phyloP scores from a whole-genome alignment of 2,888 invertebrate genomes.

The Acrobasis consociella region DNA sequence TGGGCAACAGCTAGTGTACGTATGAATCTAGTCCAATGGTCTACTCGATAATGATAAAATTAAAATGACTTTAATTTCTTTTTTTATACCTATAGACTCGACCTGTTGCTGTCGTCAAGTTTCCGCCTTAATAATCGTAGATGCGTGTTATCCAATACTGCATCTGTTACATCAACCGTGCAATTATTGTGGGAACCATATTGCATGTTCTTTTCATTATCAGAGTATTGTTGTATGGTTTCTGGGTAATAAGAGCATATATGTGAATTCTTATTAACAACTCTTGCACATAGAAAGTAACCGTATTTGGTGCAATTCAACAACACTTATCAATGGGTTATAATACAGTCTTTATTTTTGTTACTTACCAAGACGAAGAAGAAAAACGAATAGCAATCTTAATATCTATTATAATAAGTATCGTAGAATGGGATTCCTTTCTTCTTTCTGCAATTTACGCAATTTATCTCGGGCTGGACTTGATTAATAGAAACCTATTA shows the following conservation, averaged over 20 bases:
- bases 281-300: neutral
- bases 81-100: slow-evolving; percentile 25
- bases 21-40: too few species aligned
- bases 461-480: too few species aligned
- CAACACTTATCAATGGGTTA: neutral
- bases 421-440: too few species aligned
- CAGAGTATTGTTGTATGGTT: slow-evolving; percentile 47
- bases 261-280: slow-evolving; percentile 14
- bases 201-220: slow-evolving; percentile 38
- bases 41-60: too few species aligned
- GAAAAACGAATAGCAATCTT: too few species aligned
- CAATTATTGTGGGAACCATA: slow-evolving; percentile 57
- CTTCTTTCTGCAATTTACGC: too few species aligned
- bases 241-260: slow-evolving; percentile 51
- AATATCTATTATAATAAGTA: too few species aligned
- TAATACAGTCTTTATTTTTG: neutral
- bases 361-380: too few species aligned
- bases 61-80: too few species aligned
- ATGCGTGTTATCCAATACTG: slow-evolving; percentile 54
- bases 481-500: too few species aligned
- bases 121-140: slow-evolving; percentile 44
- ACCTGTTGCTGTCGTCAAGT: slow-evolving; percentile 52
- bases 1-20: too few species aligned
- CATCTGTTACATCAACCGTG: slow-evolving; percentile 56
- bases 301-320: slow-evolving; percentile 1